A percentile compares a stretch with the other conserved stretches of the same genome.
Evolutionary conservation across 2,888 invertebrate species (phyloP).

Genomic region (Morinoia aosen): DNA sequence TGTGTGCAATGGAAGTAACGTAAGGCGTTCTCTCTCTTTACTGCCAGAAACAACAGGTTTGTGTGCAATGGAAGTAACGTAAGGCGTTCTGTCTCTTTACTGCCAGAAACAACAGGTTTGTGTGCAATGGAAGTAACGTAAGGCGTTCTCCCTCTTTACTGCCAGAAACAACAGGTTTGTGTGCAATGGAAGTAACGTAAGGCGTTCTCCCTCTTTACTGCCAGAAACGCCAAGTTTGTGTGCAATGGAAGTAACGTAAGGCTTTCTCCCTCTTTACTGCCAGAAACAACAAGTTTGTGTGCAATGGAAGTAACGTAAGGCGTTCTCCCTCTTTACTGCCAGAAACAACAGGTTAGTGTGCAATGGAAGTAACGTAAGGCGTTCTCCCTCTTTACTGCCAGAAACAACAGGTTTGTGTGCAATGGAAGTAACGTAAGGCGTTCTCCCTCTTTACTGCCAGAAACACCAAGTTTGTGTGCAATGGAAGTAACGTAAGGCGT

Average conservation of each 20-base stretch:
- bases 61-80: background rate
- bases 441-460: slow-evolving; percentile 74
- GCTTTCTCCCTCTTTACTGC: background rate
- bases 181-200: background rate
- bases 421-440: background rate
- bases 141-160: no score
- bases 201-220: no score
- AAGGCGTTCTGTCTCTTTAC: no score
- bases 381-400: slow-evolving; percentile 73
- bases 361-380: background rate
- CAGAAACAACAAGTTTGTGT: slow-evolving; percentile 80
- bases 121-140: background rate
- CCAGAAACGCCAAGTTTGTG: slow-evolving; percentile 79
- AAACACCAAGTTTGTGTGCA: slow-evolving; percentile 76
- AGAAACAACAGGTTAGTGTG: slow-evolving; percentile 78
- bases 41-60: slow-evolving; percentile 79
- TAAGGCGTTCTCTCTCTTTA: no score
- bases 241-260: background rate
- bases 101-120: slow-evolving; percentile 79
- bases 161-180: slow-evolving; percentile 79
- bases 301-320: background rate
- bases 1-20: background rate
- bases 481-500: no score
- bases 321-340: slow-evolving; percentile 71
- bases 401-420: slow-evolving; percentile 76